Conservation (phyloP, 2,888 invertebrate genomes). For the Ariolimax columbianus region DNA sequence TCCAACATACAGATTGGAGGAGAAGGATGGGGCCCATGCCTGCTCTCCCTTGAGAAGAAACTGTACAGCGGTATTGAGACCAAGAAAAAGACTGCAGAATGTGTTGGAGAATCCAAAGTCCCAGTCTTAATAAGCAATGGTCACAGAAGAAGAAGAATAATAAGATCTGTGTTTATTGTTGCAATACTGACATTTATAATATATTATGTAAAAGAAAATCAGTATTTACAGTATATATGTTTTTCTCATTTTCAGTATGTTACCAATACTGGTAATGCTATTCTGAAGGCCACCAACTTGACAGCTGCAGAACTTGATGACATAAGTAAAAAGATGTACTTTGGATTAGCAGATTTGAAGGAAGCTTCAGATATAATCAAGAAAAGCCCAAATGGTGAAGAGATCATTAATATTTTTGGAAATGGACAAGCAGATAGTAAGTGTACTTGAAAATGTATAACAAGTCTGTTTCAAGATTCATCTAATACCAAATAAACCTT, state of each 20-base stretch:
- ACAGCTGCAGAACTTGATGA: conserved; percentile 59
- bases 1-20: too few species aligned
- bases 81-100: too few species aligned
- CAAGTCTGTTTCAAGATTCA: neutral
- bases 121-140: too few species aligned
- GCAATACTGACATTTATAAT: neutral
- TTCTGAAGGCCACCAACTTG: conserved; percentile 61
- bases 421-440: conserved; percentile 24
- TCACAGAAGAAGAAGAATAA: too few species aligned
- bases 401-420: conserved; percentile 25
- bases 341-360: conserved; percentile 56
- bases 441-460: neutral
- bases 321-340: conserved; percentile 54
- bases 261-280: conserved; percentile 51
- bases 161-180: neutral
- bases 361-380: conserved; percentile 52
- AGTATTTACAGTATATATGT: neutral
- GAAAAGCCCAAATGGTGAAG: conserved; percentile 11
- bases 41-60: too few species aligned
- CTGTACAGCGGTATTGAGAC: too few species aligned
- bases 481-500: neutral
- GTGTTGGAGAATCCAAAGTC: too few species aligned
- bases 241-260: conserved; percentile 59
- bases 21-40: too few species aligned
- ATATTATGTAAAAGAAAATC: neutral